A percentile compares a stretch with the other conserved stretches of the same genome.
phyloP scores from a whole-genome alignment of 2,888 invertebrate genomes.

The Caenorhabditis plicata region DNA sequence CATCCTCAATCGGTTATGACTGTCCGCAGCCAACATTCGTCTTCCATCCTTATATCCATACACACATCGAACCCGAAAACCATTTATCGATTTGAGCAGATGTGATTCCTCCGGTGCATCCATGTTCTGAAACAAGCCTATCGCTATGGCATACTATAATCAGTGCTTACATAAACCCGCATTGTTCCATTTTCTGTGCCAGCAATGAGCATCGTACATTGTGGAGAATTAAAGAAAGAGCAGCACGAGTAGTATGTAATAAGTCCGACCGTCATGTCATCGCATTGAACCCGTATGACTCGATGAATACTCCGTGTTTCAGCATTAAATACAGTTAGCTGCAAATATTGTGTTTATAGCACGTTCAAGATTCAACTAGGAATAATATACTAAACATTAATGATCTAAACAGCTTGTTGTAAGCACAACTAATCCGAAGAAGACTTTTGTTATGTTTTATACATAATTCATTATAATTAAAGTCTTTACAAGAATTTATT shows the following conservation, averaged over 20 bases:
- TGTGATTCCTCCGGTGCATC: background rate
- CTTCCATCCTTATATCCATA: conserved; percentile 16
- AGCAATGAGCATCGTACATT: conserved; percentile 13
- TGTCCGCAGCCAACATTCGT: conserved; percentile 18
- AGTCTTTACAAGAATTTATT: background rate
- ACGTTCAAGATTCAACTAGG: background rate
- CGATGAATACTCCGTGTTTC: conserved; percentile 6
- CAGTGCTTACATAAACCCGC: conserved; percentile 16
- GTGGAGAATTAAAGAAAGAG: conserved; percentile 8
- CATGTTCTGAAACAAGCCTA: conserved; percentile 11
- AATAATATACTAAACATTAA: background rate
- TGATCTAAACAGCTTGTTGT: background rate
- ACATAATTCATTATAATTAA: background rate
- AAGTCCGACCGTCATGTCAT: conserved; percentile 8
- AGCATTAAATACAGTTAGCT: conserved; percentile 24
- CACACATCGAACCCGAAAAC: conserved; percentile 27
- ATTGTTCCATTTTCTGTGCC: conserved; percentile 29
- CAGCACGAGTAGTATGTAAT: conserved; percentile 4
- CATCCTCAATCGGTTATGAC: conserved; percentile 18
- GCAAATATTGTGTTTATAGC: background rate
- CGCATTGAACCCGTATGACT: conserved; percentile 10
- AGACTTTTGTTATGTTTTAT: background rate
- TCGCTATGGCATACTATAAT: too few species aligned
- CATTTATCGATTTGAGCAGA: conserved; percentile 7
- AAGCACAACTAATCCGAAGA: too few species aligned